Base-by-base conservation (phyloP, 2,113 vertebrate species). In the Pao palembangensis region DNA sequence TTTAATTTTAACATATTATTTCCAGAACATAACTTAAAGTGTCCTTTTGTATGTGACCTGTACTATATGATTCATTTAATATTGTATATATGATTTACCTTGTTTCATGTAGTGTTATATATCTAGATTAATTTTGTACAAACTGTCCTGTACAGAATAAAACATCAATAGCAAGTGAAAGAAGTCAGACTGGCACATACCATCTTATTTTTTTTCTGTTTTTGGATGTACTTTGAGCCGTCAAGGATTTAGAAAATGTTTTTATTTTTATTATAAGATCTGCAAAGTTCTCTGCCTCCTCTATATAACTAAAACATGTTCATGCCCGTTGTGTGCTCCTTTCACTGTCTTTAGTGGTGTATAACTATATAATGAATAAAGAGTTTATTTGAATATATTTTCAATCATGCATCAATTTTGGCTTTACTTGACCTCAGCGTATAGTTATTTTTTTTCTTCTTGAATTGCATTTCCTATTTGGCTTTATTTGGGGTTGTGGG, bases 101-200 rank as follows among this genome's bases (percentile, higher is more conserved):
- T 94, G 83, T 95, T 97, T 96, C 95, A 95, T 93, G 94, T 92
- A 90, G 89, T 91, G 94, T 96, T 94, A 94, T 93, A 94, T 95
- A 93, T 97, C 94, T 97, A 96, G 94, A 94, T 94, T 94, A 93
- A 95, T 96, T 98, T 98, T 98, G 96, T 97, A 98, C 93, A 98
- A 95, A 94, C 94, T 95, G 79, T 92, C 94, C 93, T 96, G 94
- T 98, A 97, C 94, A 96, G 94, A 96, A 94, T 95, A 86, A 90
- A 88, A 86, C 82, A 81, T 88, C 80, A 80, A 84, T 85, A 88
- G 87, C 79, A 85, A 87, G 76, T 85, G 64, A 82, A 88, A 84
- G 75, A 82, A 81, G 75, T 83, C 76, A 60, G 82, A 82, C 81
- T 79, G 83, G 81, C 84, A 89, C 83, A 85, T 79, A 79, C 67